Conservation (phyloP, 1,140 invertebrate genomes). For the Anastrepha ludens region DNA sequence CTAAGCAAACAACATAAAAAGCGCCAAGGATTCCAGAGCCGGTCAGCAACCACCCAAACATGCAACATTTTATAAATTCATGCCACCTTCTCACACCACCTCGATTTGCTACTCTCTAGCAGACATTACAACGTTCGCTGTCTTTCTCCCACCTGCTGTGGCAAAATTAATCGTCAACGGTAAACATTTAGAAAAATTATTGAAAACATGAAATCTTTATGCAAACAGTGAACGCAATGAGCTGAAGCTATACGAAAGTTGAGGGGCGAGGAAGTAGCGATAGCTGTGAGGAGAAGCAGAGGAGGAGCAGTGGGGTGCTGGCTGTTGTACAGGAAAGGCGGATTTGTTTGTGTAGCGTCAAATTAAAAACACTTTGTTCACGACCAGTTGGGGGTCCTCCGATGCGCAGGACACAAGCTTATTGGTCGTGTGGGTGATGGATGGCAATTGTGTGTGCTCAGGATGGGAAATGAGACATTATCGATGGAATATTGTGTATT, state of each 20-base stretch:
- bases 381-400: constrained; percentile 20
- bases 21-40: background rate
- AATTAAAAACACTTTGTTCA: constrained; percentile 50
- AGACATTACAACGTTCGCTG: background rate
- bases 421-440: constrained; percentile 41
- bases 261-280: background rate
- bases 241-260: background rate
- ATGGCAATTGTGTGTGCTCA: constrained; percentile 44
- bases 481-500: constrained; percentile 27
- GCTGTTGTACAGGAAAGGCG: background rate
- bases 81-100: background rate
- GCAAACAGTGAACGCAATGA: constrained; percentile 43
- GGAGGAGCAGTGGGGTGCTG: background rate
- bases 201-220: constrained; percentile 53
- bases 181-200: constrained; percentile 53
- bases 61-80: background rate
- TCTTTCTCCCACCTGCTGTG: constrained; percentile 24
- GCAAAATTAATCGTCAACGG: constrained; percentile 50
- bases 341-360: constrained; percentile 33
- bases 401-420: background rate
- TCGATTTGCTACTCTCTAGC: background rate
- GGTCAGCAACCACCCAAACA: background rate
- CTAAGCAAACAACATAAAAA: constrained; percentile 30
- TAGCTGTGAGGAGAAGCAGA: background rate
- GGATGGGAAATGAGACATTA: constrained; percentile 15